phyloP scores from a whole-genome alignment of 2,888 invertebrate genomes.

The Crepidodera aurea region DNA sequence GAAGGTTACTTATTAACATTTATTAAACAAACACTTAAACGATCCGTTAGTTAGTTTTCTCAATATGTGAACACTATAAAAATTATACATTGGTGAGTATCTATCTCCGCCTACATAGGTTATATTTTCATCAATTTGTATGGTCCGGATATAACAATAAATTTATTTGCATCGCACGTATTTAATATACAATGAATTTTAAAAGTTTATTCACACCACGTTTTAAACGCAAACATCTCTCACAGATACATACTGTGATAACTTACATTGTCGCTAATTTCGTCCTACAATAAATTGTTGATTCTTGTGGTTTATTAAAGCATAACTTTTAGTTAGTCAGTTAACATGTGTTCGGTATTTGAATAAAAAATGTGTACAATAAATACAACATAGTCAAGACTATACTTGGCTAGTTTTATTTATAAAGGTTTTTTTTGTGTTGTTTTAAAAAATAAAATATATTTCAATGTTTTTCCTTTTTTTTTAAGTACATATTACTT shows the following conservation, averaged over 20 bases:
- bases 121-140: slow-evolving; percentile 40
- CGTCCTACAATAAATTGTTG: slow-evolving; percentile 8
- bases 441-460: too few species aligned
- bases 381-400: too few species aligned
- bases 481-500: too few species aligned
- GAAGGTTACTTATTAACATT: not conserved
- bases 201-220: slow-evolving; percentile 36
- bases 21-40: not conserved
- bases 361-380: not conserved
- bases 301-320: not conserved
- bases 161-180: slow-evolving; percentile 48
- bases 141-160: slow-evolving; percentile 37
- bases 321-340: not conserved
- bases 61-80: slow-evolving; percentile 31
- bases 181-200: slow-evolving; percentile 35
- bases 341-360: not conserved
- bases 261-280: slow-evolving; percentile 15
- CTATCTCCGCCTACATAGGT: slow-evolving; percentile 20
- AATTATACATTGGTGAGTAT: slow-evolving; percentile 21
- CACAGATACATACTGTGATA: slow-evolving; percentile 32
- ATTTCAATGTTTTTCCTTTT: too few species aligned
- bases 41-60: slow-evolving; percentile 1
- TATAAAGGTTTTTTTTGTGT: too few species aligned
- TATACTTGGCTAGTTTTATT: too few species aligned
- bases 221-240: slow-evolving; percentile 24